A percentile compares a stretch with the other conserved stretches of the same genome.
phyloP scores from a whole-genome alignment of 2,113 vertebrate genomes.

The Myodes glareolus region DNA sequence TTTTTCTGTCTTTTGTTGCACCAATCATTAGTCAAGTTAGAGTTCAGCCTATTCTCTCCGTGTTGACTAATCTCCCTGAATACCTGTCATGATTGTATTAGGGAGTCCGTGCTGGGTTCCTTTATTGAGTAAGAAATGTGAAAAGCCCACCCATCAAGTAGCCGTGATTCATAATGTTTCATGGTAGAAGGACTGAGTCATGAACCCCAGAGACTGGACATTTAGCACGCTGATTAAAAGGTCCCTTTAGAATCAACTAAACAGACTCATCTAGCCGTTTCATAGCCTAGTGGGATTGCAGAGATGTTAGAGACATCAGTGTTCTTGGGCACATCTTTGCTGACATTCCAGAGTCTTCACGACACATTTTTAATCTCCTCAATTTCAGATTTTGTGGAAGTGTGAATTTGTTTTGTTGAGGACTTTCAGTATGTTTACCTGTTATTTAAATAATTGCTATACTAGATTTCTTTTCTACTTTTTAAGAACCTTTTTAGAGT shows the following conservation, averaged over 20 bases:
- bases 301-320: neutral
- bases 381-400: neutral
- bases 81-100: neutral
- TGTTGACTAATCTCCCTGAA: neutral
- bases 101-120: neutral
- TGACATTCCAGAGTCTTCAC: neutral
- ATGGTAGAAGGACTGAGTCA: neutral
- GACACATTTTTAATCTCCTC: neutral
- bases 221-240: neutral
- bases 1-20: constrained; percentile 49
- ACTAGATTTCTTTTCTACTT: constrained; percentile 2
- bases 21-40: neutral
- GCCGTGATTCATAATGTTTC: neutral
- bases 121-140: neutral
- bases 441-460: constrained; percentile 2
- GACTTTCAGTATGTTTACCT: neutral
- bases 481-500: neutral
- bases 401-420: neutral
- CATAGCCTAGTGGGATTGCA: neutral
- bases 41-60: neutral
- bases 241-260: neutral
- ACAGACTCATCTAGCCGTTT: neutral
- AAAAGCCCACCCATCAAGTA: constrained; percentile 17
- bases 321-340: neutral
- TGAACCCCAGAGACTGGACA: neutral